These are phyloP conservation scores for Corella eumyota DNA, from an alignment of 23 tunicate genomes.

Conservation along the genomic window DNA sequence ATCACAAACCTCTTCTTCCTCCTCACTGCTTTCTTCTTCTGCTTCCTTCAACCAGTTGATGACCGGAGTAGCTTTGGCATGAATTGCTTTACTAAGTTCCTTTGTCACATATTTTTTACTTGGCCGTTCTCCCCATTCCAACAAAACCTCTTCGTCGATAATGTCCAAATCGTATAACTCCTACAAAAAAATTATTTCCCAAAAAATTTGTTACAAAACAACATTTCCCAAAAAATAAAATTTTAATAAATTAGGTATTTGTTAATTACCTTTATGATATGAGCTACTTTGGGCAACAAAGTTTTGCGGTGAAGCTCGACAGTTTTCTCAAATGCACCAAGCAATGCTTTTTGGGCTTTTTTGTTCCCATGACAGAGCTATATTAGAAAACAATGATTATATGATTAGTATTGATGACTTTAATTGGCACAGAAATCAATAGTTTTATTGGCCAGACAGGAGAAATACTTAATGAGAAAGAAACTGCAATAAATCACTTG, in stretches of 20 bases:
- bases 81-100: slow-evolving; percentile 64
- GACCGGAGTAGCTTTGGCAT: slow-evolving; percentile 67
- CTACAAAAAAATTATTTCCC: slow-evolving; percentile 17
- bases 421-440: too few relatives aligned
- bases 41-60: slow-evolving; percentile 96
- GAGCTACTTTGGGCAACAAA: slow-evolving; percentile 66
- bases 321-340: slow-evolving; percentile 85
- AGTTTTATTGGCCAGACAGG: too few relatives aligned
- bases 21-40: slow-evolving; percentile 90
- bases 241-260: background rate
- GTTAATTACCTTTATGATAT: slow-evolving; percentile 54
- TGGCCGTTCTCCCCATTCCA: slow-evolving; percentile 94
- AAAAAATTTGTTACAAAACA: background rate
- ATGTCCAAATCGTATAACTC: slow-evolving; percentile 89
- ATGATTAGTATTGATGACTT: background rate
- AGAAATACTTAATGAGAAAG: too few relatives aligned
- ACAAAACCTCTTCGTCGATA: slow-evolving; percentile 83
- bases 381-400: background rate
- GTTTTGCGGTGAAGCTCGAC: slow-evolving; percentile 61
- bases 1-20: slow-evolving; percentile 64
- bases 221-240: background rate
- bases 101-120: slow-evolving; percentile 93
- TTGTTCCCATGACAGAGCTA: slow-evolving; percentile 77
- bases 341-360: slow-evolving; percentile 83
- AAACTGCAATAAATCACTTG: too few relatives aligned